phyloP scores from a whole-genome alignment of 1,140 invertebrate species.

The Drosophila pachea region DNA sequence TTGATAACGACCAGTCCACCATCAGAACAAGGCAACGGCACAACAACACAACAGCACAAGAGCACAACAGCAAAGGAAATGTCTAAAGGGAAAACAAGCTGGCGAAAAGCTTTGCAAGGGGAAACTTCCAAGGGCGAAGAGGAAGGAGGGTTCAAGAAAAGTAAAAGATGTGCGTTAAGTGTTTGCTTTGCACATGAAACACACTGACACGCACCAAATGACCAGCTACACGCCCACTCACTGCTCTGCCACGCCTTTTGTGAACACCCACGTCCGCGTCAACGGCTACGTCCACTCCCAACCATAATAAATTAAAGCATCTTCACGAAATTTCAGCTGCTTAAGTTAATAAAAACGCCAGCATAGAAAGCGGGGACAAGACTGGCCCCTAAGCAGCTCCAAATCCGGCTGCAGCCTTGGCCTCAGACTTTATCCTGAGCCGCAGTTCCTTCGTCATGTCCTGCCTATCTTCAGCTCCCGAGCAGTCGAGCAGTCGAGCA shows the following conservation, averaged over 20 bases:
- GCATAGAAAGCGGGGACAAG: constrained; percentile 26
- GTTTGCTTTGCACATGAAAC: constrained; percentile 41
- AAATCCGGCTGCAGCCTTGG: constrained; percentile 6
- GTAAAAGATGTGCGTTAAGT: constrained; percentile 37
- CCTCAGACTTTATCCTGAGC: too few species aligned
- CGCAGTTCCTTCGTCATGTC: too few species aligned
- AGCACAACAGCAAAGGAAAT: constrained; percentile 48
- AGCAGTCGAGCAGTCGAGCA: constrained; percentile 22
- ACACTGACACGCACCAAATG: constrained; percentile 44
- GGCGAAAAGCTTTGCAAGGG: background rate
- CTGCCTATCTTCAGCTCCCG: constrained; percentile 12
- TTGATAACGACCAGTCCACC: constrained; percentile 40
- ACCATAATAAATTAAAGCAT: constrained; percentile 68
- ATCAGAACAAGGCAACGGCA: constrained; percentile 23
- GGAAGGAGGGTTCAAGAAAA: background rate
- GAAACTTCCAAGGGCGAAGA: too few species aligned
- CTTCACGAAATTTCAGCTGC: constrained; percentile 63
- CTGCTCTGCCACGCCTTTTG: background rate
- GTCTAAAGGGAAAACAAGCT: constrained; percentile 55
- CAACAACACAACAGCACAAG: constrained; percentile 32
- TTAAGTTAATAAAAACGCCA: constrained; percentile 76
- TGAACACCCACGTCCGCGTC: background rate
- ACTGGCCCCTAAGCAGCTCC: constrained; percentile 5
- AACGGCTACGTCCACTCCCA: constrained; percentile 1
- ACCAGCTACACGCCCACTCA: constrained; percentile 28